Evolutionary conservation across 2,113 vertebrate genomes (phyloP).

Genomic region (Sminthopsis crassicaudata): DNA sequence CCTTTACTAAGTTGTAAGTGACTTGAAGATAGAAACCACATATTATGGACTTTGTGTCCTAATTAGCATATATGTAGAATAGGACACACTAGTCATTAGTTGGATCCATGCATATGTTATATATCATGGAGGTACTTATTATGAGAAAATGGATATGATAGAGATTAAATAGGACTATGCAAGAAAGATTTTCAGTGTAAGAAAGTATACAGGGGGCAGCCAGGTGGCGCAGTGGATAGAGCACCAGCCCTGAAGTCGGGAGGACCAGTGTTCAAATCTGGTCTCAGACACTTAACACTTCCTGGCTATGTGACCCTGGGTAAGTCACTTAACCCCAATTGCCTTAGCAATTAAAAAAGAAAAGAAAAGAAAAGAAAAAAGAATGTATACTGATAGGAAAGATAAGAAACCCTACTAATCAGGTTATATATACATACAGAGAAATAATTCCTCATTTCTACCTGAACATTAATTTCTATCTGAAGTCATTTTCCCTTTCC

Average conservation of each 20-base stretch:
- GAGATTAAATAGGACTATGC: not conserved
- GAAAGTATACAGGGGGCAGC: not conserved
- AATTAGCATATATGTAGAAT: not conserved
- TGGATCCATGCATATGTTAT: not conserved
- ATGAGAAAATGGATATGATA: not conserved
- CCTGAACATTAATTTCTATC: not conserved
- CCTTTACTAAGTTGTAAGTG: not conserved
- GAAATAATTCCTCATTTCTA: constrained; percentile 4
- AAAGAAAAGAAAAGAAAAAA: not conserved
- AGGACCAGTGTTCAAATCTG: too few relatives aligned
- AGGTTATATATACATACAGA: not conserved
- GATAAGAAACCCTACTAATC: too few relatives aligned
- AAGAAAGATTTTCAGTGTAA: not conserved
- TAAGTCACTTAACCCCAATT: too few relatives aligned
- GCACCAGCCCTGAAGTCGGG: too few relatives aligned
- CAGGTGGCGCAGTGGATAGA: too few relatives aligned
- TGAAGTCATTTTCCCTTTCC: not conserved
- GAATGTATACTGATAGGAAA: not conserved
- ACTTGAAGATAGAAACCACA: not conserved
- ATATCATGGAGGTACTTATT: not conserved
- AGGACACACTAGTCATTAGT: not conserved
- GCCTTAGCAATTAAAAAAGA: too few relatives aligned
- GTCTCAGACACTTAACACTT: too few relatives aligned
- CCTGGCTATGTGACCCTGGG: too few relatives aligned
- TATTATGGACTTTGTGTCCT: not conserved